Percentiles rank a stretch among this genome's conserved stretches.
Conservation (phyloP, 2,888 invertebrate species). For the Saturnia japonica region DNA sequence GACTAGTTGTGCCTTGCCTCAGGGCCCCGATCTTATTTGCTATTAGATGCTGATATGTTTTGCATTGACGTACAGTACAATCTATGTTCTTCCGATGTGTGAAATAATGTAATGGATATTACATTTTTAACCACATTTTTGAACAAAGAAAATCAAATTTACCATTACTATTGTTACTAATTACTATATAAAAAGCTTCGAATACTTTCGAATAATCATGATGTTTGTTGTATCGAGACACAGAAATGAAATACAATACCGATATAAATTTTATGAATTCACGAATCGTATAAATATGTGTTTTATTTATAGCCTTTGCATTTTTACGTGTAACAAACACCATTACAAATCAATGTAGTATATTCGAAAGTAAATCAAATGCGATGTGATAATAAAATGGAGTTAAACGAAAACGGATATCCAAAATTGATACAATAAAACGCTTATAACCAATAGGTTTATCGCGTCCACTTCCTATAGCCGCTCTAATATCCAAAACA, state of each 20-base stretch:
- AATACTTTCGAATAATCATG: not conserved
- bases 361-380: slow-evolving; percentile 44
- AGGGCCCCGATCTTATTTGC: too few relatives aligned
- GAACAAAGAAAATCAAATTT: not conserved
- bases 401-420: slow-evolving; percentile 70
- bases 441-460: slow-evolving; percentile 78
- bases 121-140: not conserved
- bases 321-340: not conserved
- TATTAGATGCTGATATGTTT: too few relatives aligned
- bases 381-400: slow-evolving; percentile 41
- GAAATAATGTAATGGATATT: too few relatives aligned
- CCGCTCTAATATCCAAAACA: slow-evolving; percentile 79
- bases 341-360: not conserved
- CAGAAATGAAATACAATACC: too few relatives aligned
- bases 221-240: not conserved
- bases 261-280: not conserved
- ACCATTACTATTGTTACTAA: too few relatives aligned
- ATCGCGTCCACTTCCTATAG: slow-evolving; percentile 79
- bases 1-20: too few relatives aligned
- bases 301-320: not conserved
- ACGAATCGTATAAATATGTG: not conserved
- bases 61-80: too few relatives aligned
- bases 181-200: not conserved
- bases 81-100: too few relatives aligned
- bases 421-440: slow-evolving; percentile 78